Conservation (phyloP, 2,888 invertebrate species). For the Ectobius pallidus region DNA sequence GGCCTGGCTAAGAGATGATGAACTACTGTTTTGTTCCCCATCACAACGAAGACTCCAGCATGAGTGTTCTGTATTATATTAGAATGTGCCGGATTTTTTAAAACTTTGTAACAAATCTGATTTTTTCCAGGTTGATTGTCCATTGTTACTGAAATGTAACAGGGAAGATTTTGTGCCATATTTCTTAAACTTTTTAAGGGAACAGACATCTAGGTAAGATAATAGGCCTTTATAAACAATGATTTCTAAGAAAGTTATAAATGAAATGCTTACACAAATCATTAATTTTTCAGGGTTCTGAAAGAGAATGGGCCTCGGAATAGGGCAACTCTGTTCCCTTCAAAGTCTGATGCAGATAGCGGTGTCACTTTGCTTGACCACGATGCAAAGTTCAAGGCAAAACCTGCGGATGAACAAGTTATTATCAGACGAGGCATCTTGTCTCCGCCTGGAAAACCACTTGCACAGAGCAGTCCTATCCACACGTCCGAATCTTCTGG, state of each 20-base stretch:
- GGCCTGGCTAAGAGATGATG: too few species aligned
- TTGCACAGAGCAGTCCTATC: slow-evolving; percentile 7
- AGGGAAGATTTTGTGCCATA: slow-evolving; percentile 14
- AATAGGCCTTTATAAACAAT: neutral
- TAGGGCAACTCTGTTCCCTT: neutral
- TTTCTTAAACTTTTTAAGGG: slow-evolving; percentile 5
- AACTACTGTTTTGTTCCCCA: too few species aligned
- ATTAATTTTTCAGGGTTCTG: neutral
- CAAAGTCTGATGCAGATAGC: neutral
- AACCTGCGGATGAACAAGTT: neutral
- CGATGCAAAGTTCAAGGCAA: too few species aligned
- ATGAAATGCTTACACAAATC: neutral
- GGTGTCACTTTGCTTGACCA: neutral
- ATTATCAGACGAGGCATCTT: neutral
- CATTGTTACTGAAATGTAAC: neutral
- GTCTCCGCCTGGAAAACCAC: neutral
- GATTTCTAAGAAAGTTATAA: neutral
- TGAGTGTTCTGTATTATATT: too few species aligned
- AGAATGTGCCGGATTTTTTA: too few species aligned
- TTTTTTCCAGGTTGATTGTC: neutral
- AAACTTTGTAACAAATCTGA: too few species aligned
- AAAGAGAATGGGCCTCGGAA: neutral
- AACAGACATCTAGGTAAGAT: slow-evolving; percentile 1
- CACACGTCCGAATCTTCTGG: neutral
- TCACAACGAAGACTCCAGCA: too few species aligned